These are phyloP conservation scores for Drosophila navojoa DNA, from an alignment of 1,140 invertebrate genomes.

Conservation along the genomic window DNA sequence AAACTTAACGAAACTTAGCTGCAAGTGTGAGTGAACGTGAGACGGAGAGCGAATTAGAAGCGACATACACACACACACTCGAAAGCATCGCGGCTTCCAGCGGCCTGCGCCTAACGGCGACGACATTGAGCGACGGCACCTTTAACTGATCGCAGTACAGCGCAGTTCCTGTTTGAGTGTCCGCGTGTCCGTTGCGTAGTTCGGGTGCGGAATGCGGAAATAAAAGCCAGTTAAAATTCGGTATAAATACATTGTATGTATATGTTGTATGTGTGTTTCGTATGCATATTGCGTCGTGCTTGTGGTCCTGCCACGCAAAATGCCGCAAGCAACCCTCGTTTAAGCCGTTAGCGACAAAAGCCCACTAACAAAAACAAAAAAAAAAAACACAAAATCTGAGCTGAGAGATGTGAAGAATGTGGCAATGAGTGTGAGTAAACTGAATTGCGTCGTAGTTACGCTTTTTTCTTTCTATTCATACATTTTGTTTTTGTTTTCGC, in stretches of 20 bases:
- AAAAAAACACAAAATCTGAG: conserved; percentile 33
- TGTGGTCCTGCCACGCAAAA: conserved; percentile 37
- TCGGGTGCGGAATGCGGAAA: conserved; percentile 19
- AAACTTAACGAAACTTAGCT: conserved; percentile 71
- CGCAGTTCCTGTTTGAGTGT: conserved; percentile 32
- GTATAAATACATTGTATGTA: conserved; percentile 2
- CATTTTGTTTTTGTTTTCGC: conserved; percentile 24
- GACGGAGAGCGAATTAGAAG: conserved; percentile 45
- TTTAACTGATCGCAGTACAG: conserved; percentile 74
- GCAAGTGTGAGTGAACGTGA: conserved; percentile 23
- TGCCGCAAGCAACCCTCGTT: conserved; percentile 41
- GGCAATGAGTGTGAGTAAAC: conserved; percentile 70
- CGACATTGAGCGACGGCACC: conserved; percentile 78
- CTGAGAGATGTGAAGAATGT: conserved; percentile 32
- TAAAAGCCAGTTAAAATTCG: conserved; percentile 16
- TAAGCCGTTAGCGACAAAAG: conserved; percentile 30
- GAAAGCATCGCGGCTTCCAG: conserved; percentile 68
- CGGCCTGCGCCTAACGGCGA: conserved; percentile 56
- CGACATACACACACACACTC: conserved; percentile 20
- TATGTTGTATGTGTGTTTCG: neutral
- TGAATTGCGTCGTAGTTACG: conserved; percentile 80
- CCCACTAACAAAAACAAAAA: conserved; percentile 27
- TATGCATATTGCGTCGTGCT: conserved; percentile 32
- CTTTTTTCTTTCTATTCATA: conserved; percentile 44
- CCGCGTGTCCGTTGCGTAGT: conserved; percentile 14